phyloP scores from a whole-genome alignment of 2,888 invertebrate species.

The Choristoneura rosaceana region DNA sequence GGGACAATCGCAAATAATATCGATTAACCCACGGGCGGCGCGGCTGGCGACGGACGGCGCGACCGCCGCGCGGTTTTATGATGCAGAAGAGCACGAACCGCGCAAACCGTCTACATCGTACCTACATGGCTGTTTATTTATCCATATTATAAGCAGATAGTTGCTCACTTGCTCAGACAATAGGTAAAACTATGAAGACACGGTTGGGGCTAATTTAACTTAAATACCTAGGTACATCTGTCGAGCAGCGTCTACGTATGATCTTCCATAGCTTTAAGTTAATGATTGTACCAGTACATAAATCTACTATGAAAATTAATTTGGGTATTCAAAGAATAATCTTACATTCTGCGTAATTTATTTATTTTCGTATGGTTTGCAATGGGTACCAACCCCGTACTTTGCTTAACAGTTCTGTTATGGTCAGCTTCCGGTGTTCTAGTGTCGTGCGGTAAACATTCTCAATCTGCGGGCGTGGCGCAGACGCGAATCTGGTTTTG shows the following conservation, averaged over 20 bases:
- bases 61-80: conserved; percentile 47
- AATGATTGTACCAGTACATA: too few species aligned
- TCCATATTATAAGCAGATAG: conserved; percentile 19
- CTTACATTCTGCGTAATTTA: background rate
- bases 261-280: too few species aligned
- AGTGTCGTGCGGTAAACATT: conserved; percentile 35
- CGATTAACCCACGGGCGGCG: conserved; percentile 58
- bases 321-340: background rate
- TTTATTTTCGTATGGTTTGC: conserved; percentile 20
- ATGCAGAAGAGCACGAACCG: conserved; percentile 43
- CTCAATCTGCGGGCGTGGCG: conserved; percentile 45
- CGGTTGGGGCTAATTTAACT: background rate
- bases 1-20: conserved; percentile 70
- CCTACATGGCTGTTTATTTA: conserved; percentile 35
- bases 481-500: conserved; percentile 51
- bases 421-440: conserved; percentile 22
- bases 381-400: too few species aligned
- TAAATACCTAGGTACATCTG: too few species aligned
- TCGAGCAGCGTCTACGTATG: background rate
- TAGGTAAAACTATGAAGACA: background rate
- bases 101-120: too few species aligned
- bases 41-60: conserved; percentile 11
- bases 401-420: conserved; percentile 15
- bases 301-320: background rate
- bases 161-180: background rate